A percentile compares a stretch with the other conserved stretches of the same genome.
phyloP scores from a whole-genome alignment of 2,797 vertebrate genomes.

The Enteromius fasciolatus region DNA sequence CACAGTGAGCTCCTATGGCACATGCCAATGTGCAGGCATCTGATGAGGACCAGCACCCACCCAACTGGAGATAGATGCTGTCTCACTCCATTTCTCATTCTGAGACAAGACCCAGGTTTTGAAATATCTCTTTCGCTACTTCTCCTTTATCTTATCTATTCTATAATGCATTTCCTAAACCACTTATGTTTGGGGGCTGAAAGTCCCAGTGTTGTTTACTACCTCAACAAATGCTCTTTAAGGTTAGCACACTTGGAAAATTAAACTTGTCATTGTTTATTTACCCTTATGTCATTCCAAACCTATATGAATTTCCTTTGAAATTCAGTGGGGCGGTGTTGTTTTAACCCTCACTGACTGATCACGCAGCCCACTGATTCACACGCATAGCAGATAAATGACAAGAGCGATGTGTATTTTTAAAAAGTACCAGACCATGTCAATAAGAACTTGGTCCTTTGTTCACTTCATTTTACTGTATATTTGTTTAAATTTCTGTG shows the following conservation, averaged over 20 bases:
- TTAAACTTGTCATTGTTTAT: neutral
- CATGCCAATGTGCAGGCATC: constrained; percentile 39
- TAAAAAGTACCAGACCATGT: too few species aligned
- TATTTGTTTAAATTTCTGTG: too few species aligned
- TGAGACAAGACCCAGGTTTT: constrained; percentile 27
- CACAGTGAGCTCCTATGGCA: constrained; percentile 42
- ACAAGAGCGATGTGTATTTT: too few species aligned
- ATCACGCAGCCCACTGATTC: neutral
- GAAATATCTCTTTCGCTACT: constrained; percentile 25
- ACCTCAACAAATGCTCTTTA: neutral
- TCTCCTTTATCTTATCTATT: constrained; percentile 3
- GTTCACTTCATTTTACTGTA: too few species aligned
- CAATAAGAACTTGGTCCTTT: too few species aligned
- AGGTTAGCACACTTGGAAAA: neutral
- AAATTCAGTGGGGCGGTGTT: neutral
- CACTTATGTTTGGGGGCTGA: neutral
- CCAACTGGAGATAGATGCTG: constrained; percentile 21
- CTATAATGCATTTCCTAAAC: constrained; percentile 8
- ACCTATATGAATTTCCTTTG: neutral
- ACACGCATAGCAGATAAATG: too few species aligned
- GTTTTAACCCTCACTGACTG: neutral
- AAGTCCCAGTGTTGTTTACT: neutral
- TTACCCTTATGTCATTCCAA: neutral
- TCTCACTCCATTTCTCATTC: constrained; percentile 30
- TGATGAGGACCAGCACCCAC: constrained; percentile 30